phyloP scores from a whole-genome alignment of 2,888 invertebrate species.

The Imbricaverruca yamaguchii region DNA sequence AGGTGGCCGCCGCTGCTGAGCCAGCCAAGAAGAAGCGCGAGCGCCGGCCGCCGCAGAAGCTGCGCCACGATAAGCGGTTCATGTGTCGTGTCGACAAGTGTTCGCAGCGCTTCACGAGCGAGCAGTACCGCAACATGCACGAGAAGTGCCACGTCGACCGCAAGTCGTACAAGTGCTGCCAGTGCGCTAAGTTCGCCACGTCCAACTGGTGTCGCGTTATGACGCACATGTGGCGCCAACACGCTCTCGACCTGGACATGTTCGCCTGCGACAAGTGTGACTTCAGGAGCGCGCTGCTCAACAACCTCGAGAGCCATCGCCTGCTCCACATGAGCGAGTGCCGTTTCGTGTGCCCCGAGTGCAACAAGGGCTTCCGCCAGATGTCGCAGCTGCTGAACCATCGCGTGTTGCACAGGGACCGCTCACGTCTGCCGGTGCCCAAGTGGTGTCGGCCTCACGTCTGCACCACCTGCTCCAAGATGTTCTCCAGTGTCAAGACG shows the following conservation, averaged over 20 bases:
- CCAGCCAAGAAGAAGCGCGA: slow-evolving; percentile 4
- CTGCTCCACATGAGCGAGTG: neutral
- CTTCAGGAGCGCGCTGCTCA: neutral
- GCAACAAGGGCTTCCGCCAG: slow-evolving; percentile 3
- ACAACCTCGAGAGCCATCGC: neutral
- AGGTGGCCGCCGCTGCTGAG: neutral
- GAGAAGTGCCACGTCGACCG: neutral
- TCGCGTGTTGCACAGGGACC: neutral
- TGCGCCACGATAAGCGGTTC: neutral
- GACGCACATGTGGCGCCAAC: slow-evolving; percentile 16
- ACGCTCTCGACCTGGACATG: slow-evolving; percentile 3
- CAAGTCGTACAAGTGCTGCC: slow-evolving; percentile 5
- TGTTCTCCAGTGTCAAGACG: neutral
- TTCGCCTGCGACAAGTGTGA: slow-evolving; percentile 8
- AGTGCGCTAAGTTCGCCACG: neutral
- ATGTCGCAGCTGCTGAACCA: slow-evolving; percentile 13
- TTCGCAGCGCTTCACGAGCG: slow-evolving; percentile 5
- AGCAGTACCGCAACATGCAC: neutral
- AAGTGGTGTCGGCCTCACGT: slow-evolving; percentile 8
- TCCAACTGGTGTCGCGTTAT: neutral
- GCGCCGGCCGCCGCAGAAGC: slow-evolving; percentile 6
- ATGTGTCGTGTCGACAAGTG: neutral
- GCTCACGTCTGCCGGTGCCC: neutral
- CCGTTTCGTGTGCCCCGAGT: neutral
- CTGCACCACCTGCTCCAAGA: neutral